Conservation (phyloP, 2,113 vertebrate species). For the Aphelocoma coerulescens region DNA sequence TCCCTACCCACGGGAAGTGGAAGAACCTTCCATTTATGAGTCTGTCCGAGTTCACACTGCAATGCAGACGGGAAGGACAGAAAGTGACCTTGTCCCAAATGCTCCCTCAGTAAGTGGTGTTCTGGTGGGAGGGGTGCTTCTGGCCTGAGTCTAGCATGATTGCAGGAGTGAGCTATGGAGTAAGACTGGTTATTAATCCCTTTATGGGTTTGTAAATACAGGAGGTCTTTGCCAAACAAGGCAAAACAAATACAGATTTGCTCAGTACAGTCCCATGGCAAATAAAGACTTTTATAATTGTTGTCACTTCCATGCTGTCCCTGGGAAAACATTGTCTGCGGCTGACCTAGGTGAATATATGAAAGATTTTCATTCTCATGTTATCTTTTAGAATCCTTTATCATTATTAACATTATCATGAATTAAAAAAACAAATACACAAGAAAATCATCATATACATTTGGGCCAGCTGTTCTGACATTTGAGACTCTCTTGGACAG, state of each 20-base stretch:
- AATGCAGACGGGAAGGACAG: slow-evolving; percentile 86
- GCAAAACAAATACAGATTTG: neutral
- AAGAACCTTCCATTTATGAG: slow-evolving; percentile 95
- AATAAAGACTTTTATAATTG: neutral
- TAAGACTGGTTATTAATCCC: neutral
- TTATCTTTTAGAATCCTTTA: neutral
- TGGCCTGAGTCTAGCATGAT: neutral
- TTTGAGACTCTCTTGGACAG: neutral
- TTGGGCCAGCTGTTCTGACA: neutral
- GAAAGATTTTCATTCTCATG: neutral
- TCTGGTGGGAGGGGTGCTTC: neutral
- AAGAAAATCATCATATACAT: neutral
- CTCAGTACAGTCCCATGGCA: neutral
- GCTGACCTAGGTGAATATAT: neutral
- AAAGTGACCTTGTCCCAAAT: slow-evolving; percentile 82
- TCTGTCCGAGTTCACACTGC: slow-evolving; percentile 95
- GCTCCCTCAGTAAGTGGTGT: slow-evolving; percentile 85
- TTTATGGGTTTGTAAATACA: neutral
- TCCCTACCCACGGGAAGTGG: slow-evolving; percentile 88
- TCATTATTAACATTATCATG: neutral
- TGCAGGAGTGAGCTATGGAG: neutral
- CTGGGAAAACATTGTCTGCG: neutral
- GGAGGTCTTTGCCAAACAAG: neutral
- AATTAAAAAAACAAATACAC: neutral
- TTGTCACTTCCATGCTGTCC: neutral